phyloP scores from a whole-genome alignment of 1,140 invertebrate species.

The Cotesia chilonis region DNA sequence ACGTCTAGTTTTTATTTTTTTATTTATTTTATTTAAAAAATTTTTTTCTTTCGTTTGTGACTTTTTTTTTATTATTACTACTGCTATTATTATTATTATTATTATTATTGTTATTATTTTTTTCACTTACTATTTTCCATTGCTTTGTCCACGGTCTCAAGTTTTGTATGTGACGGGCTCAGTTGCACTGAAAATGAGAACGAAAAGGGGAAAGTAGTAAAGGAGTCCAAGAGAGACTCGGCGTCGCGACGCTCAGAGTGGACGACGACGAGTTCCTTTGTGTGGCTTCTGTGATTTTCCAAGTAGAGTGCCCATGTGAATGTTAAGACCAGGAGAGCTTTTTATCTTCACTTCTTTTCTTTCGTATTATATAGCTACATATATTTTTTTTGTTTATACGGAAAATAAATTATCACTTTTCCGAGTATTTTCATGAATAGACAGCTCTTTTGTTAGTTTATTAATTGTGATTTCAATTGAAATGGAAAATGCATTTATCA shows the following conservation, averaged over 20 bases:
- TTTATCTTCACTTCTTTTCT: neutral
- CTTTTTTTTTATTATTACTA: neutral
- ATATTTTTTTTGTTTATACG: neutral
- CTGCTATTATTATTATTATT: neutral
- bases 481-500: no score
- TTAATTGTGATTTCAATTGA: no score
- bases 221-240: conserved; percentile 17
- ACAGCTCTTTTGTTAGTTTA: no score
- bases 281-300: conserved; percentile 33
- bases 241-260: conserved; percentile 24
- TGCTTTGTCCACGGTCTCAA: conserved; percentile 11
- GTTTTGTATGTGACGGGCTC: conserved; percentile 14
- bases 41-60: conserved; percentile 1
- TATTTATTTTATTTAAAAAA: neutral
- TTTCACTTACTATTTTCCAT: conserved; percentile 5
- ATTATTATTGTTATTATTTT: conserved; percentile 6
- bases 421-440: neutral
- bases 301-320: conserved; percentile 24
- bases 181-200: neutral
- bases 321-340: neutral
- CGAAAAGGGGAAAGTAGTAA: neutral
- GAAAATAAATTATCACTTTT: neutral
- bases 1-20: conserved; percentile 16
- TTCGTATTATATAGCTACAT: neutral
- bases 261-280: conserved; percentile 20